Conservation (phyloP, 1,140 invertebrate genomes). For the Bombus sylvicola region DNA sequence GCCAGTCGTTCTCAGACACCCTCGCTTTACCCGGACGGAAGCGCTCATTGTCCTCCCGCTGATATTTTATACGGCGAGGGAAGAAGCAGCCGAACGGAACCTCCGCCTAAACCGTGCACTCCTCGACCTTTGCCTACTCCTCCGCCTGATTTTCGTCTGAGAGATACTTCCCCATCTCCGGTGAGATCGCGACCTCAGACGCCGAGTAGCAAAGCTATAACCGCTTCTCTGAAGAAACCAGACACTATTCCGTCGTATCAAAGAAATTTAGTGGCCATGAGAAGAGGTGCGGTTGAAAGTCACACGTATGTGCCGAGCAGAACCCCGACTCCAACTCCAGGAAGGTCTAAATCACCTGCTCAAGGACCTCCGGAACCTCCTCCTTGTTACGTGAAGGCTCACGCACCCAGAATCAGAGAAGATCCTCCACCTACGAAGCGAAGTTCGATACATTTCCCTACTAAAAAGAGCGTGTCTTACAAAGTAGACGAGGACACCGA, state of each 20-base stretch:
- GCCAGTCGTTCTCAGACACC: slow-evolving; percentile 73
- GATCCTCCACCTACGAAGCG: slow-evolving; percentile 55
- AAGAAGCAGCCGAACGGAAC: slow-evolving; percentile 48
- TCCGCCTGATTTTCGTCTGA: slow-evolving; percentile 76
- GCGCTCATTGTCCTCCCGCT: slow-evolving; percentile 74
- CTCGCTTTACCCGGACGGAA: slow-evolving; percentile 62
- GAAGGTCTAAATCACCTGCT: slow-evolving; percentile 73
- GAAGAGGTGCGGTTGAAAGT: slow-evolving; percentile 72
- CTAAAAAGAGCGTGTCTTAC: slow-evolving; percentile 66
- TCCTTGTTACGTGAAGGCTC: slow-evolving; percentile 67
- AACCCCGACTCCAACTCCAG: slow-evolving; percentile 76
- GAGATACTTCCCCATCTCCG: slow-evolving; percentile 75
- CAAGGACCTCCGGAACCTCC: slow-evolving; percentile 69
- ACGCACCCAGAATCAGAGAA: slow-evolving; percentile 71
- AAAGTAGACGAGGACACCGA: slow-evolving; percentile 76
- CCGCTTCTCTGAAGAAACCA: slow-evolving; percentile 75
- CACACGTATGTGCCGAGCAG: slow-evolving; percentile 73
- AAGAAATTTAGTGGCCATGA: slow-evolving; percentile 74
- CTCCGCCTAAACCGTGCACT: slow-evolving; percentile 56
- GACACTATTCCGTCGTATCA: slow-evolving; percentile 80
- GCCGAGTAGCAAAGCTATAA: slow-evolving; percentile 66
- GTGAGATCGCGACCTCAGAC: slow-evolving; percentile 74
- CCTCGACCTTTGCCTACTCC: slow-evolving; percentile 79
- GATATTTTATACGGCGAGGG: slow-evolving; percentile 76
- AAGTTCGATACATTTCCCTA: slow-evolving; percentile 56